Conservation (phyloP, 1,140 invertebrate genomes). For the Drosophila nebulosa region DNA sequence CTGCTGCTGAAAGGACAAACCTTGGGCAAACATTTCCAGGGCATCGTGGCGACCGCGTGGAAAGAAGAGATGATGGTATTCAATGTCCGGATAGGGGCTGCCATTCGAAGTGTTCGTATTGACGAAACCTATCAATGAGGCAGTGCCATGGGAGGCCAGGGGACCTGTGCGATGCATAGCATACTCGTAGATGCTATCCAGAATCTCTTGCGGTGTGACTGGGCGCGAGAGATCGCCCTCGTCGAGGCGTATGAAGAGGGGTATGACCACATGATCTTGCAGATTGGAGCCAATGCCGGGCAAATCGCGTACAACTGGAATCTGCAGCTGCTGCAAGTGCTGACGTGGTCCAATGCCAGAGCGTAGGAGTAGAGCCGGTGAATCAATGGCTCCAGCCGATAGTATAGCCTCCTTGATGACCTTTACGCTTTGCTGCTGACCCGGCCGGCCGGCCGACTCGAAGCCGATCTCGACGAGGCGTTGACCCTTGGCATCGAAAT, state of each 20-base stretch:
- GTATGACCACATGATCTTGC: slow-evolving; percentile 82
- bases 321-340: slow-evolving; percentile 81
- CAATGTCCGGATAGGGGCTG: slow-evolving; percentile 69
- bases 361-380: slow-evolving; percentile 82
- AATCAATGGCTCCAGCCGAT: slow-evolving; percentile 82
- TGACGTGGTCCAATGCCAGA: slow-evolving; percentile 83
- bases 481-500: slow-evolving; percentile 82
- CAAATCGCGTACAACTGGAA: slow-evolving; percentile 81
- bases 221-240: neutral
- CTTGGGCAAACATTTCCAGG: slow-evolving; percentile 23
- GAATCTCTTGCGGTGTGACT: slow-evolving; percentile 27
- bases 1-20: slow-evolving; percentile 39
- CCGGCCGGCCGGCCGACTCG: slow-evolving; percentile 55
- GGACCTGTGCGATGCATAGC: slow-evolving; percentile 78
- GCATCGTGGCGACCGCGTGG: slow-evolving; percentile 28
- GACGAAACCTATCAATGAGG: slow-evolving; percentile 46
- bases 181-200: slow-evolving; percentile 57
- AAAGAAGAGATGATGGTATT: slow-evolving; percentile 58
- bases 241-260: slow-evolving; percentile 59
- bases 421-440: slow-evolving; percentile 56
- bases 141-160: slow-evolving; percentile 82
- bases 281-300: slow-evolving; percentile 85
- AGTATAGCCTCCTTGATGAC: slow-evolving; percentile 83
- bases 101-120: slow-evolving; percentile 45
- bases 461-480: slow-evolving; percentile 71